A percentile compares a stretch with the other conserved stretches of the same genome.
Evolutionary conservation across 2,888 invertebrate genomes (phyloP).

Genomic region (Pseudanteris insignis): DNA sequence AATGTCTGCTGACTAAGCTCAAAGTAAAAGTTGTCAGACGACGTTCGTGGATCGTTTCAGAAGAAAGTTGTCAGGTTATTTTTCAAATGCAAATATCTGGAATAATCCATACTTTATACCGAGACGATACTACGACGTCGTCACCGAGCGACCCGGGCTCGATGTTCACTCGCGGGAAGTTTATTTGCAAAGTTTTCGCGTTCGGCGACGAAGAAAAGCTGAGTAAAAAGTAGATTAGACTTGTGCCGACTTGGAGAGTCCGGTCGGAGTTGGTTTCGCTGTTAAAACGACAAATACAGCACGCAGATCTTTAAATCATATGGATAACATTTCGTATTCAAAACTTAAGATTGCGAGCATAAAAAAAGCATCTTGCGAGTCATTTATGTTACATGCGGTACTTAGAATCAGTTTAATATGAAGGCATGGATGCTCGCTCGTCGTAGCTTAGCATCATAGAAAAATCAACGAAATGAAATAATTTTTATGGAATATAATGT

Average conservation of each 20-base stretch:
- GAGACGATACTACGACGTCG: constrained; percentile 56
- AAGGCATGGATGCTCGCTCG: too few species aligned
- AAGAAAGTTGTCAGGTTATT: constrained; percentile 60
- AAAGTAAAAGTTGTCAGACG: constrained; percentile 43
- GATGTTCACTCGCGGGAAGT: constrained; percentile 55
- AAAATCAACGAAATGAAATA: too few species aligned
- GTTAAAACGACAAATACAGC: constrained; percentile 36
- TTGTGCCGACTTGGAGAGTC: constrained; percentile 35
- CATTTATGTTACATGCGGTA: too few species aligned
- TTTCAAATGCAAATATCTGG: constrained; percentile 63
- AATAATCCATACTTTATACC: constrained; percentile 65
- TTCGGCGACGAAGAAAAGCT: constrained; percentile 34
- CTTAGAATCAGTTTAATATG: too few species aligned
- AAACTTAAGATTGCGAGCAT: constrained; percentile 9
- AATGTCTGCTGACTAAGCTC: constrained; percentile 42
- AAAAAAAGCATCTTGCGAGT: constrained; percentile 1
- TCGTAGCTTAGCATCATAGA: too few species aligned
- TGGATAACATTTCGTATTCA: constrained; percentile 26
- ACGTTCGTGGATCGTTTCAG: constrained; percentile 38
- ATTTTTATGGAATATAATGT: too few species aligned
- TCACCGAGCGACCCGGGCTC: constrained; percentile 46
- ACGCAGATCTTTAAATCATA: constrained; percentile 27
- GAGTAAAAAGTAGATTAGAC: constrained; percentile 32
- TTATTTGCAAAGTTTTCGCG: constrained; percentile 58
- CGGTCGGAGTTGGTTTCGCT: constrained; percentile 32